Evolutionary conservation across 2,888 invertebrate species (phyloP).

Genomic region (Morinoia aosen): DNA sequence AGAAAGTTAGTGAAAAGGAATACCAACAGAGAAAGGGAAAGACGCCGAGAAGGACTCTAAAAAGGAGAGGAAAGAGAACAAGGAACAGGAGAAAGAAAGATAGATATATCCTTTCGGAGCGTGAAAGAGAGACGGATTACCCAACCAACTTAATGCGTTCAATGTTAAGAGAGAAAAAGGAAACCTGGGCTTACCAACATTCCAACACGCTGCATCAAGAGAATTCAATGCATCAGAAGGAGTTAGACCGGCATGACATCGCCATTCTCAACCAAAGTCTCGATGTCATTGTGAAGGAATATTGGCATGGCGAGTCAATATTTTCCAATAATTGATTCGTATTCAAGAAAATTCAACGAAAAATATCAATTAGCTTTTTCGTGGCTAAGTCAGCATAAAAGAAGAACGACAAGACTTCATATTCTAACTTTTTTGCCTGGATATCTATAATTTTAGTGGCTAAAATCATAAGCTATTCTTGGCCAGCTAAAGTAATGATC

Average conservation of each 20-base stretch:
- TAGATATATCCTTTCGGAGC: too few species aligned
- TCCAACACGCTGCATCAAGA: background rate
- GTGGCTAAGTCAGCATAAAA: background rate
- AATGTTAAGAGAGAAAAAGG: background rate
- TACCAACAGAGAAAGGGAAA: too few species aligned
- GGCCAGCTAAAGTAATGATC: too few species aligned
- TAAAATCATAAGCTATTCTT: too few species aligned
- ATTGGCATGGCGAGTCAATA: background rate
- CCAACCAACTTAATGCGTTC: too few species aligned
- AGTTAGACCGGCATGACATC: background rate
- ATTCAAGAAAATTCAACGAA: background rate
- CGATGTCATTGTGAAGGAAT: background rate
- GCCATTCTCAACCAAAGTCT: background rate
- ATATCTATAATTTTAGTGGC: too few species aligned
- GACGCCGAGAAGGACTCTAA: too few species aligned
- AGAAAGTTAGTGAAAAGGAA: too few species aligned
- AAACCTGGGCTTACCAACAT: background rate
- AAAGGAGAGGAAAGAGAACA: too few species aligned
- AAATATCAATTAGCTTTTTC: background rate
- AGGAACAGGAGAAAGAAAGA: too few species aligned
- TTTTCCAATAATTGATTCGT: background rate
- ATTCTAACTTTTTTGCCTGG: too few species aligned
- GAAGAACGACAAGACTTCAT: background rate
- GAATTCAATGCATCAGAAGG: background rate
- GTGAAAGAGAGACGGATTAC: too few species aligned